Conservation (phyloP, 2,888 invertebrate species). For the Imbricaverruca yamaguchii region DNA sequence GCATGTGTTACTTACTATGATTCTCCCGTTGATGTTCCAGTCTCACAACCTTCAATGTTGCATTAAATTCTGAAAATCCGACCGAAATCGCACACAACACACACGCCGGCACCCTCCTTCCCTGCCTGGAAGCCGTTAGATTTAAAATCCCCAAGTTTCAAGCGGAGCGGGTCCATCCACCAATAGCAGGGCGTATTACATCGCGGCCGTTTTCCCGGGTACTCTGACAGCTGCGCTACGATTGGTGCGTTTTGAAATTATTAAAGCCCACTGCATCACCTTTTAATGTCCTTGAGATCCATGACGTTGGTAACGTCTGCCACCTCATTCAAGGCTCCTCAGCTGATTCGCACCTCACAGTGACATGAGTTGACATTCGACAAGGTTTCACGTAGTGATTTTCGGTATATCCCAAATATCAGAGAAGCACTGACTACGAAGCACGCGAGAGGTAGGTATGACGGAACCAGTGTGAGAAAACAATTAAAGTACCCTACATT, state of each 20-base stretch:
- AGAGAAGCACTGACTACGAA: too few relatives aligned
- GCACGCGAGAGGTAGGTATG: too few relatives aligned
- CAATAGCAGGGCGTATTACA: background rate
- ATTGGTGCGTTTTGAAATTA: slow-evolving; percentile 21
- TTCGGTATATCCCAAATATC: too few relatives aligned
- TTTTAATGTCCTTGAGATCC: slow-evolving; percentile 22
- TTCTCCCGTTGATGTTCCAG: background rate
- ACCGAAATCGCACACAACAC: background rate
- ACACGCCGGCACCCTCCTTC: background rate
- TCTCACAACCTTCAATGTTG: too few relatives aligned
- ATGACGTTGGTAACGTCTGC: background rate
- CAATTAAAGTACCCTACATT: too few relatives aligned
- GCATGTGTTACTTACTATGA: background rate
- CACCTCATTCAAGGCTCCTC: background rate
- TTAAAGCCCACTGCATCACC: slow-evolving; percentile 15
- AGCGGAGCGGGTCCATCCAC: background rate
- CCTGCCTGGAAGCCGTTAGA: slow-evolving; percentile 2
- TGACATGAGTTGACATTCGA: background rate
- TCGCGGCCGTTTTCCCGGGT: background rate
- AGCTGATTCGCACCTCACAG: background rate
- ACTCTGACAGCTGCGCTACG: background rate
- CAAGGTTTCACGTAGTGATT: too few relatives aligned
- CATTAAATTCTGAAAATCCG: background rate
- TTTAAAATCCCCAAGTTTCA: slow-evolving; percentile 12
- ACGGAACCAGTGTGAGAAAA: too few relatives aligned